Evolutionary conservation across 2,797 vertebrate genomes (phyloP), one percentile per base, ranked within the genome.

Genomic region (Anguilla obscura): DNA sequence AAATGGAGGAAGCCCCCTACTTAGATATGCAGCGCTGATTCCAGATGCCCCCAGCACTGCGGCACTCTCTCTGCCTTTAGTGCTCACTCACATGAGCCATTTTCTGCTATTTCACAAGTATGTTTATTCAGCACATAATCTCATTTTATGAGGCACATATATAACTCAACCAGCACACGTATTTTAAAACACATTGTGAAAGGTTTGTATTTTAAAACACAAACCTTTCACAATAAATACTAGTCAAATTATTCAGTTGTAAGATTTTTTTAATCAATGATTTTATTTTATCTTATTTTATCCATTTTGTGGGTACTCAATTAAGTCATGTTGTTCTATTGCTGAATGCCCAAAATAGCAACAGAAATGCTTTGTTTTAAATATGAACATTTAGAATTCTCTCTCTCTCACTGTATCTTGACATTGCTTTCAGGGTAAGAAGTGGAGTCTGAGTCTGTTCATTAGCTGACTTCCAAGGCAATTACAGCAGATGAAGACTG

Each of bases 1-100:
- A 97, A 96, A 96, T 95, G 94, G 95, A 95, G 96, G 95, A 91
- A 91, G 92, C 86, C 89, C 90, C 90, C 86, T 92, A 89, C 91
- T 91, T 91, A 88, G 89, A 90, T 91, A 85, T 89, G 88, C 85
- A 85, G 83, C 71, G 85, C 85, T 85, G 85, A 89, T 54, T 88
- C 71, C 89, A 90, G 89, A 90, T 88, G 66, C 74, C 91, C 88
- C 27, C 58, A 60, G 45, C 33, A 84, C 30, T 84, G 83, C 54
- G 85, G 63, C 88, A 84, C 87, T 56, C 71, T 58, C 14, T 66
- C 86, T 83, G 54, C 69, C 84, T 45, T 60, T 7, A 40, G 21
- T 50, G 10, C 71, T n/a, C 30, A 6, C 4, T 6, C 69, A n/a
- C 83, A 86, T 50, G 18, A 56, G 45, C 52, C 18, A 24, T 50